Base-by-base conservation (phyloP, 1,140 invertebrate species). In the Drosophila yakuba region DNA sequence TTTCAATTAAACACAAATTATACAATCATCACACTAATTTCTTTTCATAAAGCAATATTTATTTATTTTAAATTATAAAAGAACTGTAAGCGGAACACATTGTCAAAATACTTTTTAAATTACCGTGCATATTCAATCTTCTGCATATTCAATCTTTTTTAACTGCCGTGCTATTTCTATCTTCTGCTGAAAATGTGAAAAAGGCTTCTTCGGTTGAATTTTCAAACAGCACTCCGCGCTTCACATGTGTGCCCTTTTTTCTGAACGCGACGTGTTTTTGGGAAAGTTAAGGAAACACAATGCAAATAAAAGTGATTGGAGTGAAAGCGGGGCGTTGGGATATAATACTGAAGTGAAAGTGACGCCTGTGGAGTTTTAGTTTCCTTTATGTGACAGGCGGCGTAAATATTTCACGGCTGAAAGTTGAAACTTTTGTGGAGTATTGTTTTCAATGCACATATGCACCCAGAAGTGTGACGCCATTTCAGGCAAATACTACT, bases 231-330 rank as follows among this genome's bases (percentile, higher is more conserved):
- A 48, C 47, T 48, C 32, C 32, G 2, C 32, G 8, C 32, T 32
- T 32, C 10, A 8, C 8, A 32, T 12, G 43, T 72, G 44, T 15
- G 52, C 59, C 43, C 62, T 74, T 63, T 63, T 56, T 50, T 52
- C 44, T 52, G 51, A 43, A 28, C 68, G 35, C 69, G 55, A 62
- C 57, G 51, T 55, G 68, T 73, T 59, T 17, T 36, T 23, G 15
- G 20, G 38, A 25, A 48, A 56, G 52, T 32, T 56, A 25, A 35
- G 44, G 50, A 60, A 60, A 71, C n/a, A 51, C 69, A 57, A 74
- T 74, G 72, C 43, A 76, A 60, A 76, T 77, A 76, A 52, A 71
- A 62, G 64, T 10, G 48, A 25, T 32, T 51, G 25, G 36, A 44
- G 36, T 55, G 41, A 66, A 32, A 10, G 39, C 12, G 36, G 20